Evolutionary conservation across 2,113 vertebrate species (phyloP).

Genomic region (Etheostoma spectabile): DNA sequence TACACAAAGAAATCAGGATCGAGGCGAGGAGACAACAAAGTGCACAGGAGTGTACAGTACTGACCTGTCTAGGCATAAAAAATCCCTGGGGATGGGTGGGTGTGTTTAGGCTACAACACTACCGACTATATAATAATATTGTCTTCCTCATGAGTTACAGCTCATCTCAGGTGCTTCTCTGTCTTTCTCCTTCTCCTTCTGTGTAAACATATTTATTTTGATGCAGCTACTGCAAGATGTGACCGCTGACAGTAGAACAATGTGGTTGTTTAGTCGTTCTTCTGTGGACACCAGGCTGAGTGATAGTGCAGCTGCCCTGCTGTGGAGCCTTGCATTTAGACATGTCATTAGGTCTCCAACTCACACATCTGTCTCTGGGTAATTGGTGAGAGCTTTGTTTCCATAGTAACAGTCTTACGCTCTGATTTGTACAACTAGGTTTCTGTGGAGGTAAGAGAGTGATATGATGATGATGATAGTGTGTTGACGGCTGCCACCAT

Average conservation of each 20-base stretch:
- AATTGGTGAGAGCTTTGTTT: conserved; percentile 72
- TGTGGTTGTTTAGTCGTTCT: background rate
- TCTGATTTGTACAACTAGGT: conserved; percentile 21
- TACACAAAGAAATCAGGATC: background rate
- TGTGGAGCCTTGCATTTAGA: conserved; percentile 69
- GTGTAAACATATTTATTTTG: background rate
- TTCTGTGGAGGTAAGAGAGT: conserved; percentile 22
- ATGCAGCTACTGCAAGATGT: background rate
- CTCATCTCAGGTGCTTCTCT: conserved; percentile 6
- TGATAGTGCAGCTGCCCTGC: conserved; percentile 31
- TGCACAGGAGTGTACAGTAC: background rate
- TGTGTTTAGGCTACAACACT: background rate
- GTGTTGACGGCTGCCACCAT: conserved; percentile 29
- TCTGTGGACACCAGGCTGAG: background rate
- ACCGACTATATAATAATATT: background rate
- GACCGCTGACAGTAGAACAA: background rate
- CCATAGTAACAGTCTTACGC: conserved; percentile 64
- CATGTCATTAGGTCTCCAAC: conserved; percentile 70
- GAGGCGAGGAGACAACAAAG: background rate
- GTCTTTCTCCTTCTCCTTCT: background rate
- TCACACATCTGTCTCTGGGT: conserved; percentile 63
- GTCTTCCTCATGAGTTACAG: background rate
- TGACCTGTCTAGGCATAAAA: too few relatives aligned
- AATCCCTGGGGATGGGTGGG: background rate
- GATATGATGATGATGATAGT: conserved; percentile 1